Evolutionary conservation across 2,113 vertebrate species (phyloP).

Genomic region (Fukomys damarensis): DNA sequence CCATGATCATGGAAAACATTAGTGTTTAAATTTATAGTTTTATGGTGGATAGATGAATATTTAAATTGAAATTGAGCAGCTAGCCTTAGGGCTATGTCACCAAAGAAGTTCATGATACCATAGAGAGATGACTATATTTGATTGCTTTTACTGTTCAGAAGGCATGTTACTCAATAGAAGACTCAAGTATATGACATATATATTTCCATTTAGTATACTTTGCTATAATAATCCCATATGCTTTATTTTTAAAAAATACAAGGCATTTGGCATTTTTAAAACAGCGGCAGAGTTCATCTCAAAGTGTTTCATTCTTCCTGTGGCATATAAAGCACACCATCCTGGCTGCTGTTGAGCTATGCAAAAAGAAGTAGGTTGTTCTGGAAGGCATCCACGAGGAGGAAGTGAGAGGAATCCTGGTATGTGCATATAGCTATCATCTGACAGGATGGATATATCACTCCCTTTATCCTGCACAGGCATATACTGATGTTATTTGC

Average conservation of each 20-base stretch:
- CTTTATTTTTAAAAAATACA: slow-evolving; percentile 19
- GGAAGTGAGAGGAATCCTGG: slow-evolving; percentile 88
- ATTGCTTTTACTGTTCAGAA: background rate
- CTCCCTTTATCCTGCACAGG: slow-evolving; percentile 91
- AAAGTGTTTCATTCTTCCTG: slow-evolving; percentile 84
- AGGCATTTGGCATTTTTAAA: background rate
- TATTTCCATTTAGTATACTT: slow-evolving; percentile 16
- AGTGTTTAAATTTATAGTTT: background rate
- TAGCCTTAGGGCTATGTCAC: background rate
- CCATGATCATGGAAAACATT: background rate
- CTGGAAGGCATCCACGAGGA: slow-evolving; percentile 89
- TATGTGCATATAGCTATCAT: slow-evolving; percentile 87
- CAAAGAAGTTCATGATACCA: background rate
- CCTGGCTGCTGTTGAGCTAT: slow-evolving; percentile 91
- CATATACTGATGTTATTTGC: slow-evolving; percentile 90
- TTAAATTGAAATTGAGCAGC: background rate
- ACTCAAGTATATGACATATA: background rate
- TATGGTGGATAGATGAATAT: background rate
- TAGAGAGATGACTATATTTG: background rate
- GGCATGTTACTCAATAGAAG: background rate
- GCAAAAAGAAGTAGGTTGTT: slow-evolving; percentile 89
- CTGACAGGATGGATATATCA: slow-evolving; percentile 84
- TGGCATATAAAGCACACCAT: slow-evolving; percentile 90
- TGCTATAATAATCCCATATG: background rate
- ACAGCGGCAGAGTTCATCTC: background rate